A percentile compares a stretch with the other conserved stretches of the same genome.
Conservation (phyloP, 2,888 invertebrate genomes). For the Melieria omissa region DNA sequence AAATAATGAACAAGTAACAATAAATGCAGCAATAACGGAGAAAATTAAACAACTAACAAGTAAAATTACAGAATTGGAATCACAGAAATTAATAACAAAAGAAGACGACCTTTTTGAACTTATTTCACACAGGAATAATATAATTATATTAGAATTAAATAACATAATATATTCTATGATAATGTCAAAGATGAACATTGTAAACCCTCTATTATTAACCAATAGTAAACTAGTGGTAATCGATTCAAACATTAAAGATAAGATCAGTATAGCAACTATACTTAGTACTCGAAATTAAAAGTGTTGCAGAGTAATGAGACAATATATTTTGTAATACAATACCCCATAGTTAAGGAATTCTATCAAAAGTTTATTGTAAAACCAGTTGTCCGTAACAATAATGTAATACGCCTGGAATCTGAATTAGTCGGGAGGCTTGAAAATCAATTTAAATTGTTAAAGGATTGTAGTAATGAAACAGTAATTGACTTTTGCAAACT, state of each 20-base stretch:
- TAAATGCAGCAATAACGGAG: background rate
- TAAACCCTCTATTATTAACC: background rate
- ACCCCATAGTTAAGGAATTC: background rate
- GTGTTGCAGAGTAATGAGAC: background rate
- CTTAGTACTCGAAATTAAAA: conserved; percentile 1
- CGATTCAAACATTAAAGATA: conserved; percentile 1
- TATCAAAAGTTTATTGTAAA: conserved; percentile 1
- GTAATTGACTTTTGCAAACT: background rate
- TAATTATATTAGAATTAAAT: too few species aligned
- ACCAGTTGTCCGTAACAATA: background rate
- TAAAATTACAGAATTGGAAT: too few species aligned
- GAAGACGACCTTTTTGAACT: too few species aligned
- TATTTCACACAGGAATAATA: too few species aligned
- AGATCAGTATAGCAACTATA: background rate
- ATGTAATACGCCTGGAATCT: background rate
- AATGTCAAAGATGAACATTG: too few species aligned
- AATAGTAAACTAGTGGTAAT: background rate
- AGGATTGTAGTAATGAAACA: background rate
- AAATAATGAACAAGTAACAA: conserved; percentile 1
- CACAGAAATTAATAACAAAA: too few species aligned
- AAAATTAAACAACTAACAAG: too few species aligned
- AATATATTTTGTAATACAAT: conserved; percentile 3
- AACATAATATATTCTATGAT: too few species aligned
- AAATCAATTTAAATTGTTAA: conserved; percentile 7
- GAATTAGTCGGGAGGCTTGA: background rate